Evolutionary conservation across 2,888 invertebrate genomes (phyloP), one percentile per base, ranked within the genome.

Genomic region (Acanthosepion esculentum): DNA sequence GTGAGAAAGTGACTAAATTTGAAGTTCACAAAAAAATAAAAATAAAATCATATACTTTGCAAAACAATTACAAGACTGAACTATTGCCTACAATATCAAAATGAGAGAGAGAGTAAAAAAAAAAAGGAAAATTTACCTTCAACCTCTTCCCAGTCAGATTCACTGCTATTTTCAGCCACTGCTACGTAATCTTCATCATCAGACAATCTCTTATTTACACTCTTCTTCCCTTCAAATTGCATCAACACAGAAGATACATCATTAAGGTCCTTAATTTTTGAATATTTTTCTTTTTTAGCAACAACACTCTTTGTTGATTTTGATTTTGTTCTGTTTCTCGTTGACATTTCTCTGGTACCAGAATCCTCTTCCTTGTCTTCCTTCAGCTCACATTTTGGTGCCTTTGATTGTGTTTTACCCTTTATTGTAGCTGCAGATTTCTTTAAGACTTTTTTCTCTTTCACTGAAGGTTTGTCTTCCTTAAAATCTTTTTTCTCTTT

Each of bases 101-200:
- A 41, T 41, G 10, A 23, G 8, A 41, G 48, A 50, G 8, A 41
- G 48, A 50, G 6, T 23, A 2, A 53, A 78, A 94, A 33, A 50
- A 64, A n/a, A 50, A 59, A 91, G 23, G 29, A 48, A 92, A 50
- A 93, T 94, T 48, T 95, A 96, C 96, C 98, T 97, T 98, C 98
- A 94, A 98, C 98, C 98, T 98, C 98, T 97, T 98, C 98, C 98
- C 98, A 98, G 96, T 98, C 98, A 95, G 64, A 94, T 48, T 55
- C 94, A 94, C 94, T 94, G 33, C 55, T 55, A 23, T 94, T 64
- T 94, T 94, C 41, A 33, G 64, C 48, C 6, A 5, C 33, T 41
- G 23, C 26, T 6, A 50, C 48, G 0, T 26, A 2, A 50, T n/a
- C 23, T 33, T 41, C 94, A 2, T 59, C 33, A 33, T 6, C 20